These are phyloP conservation scores for Zoanthus solanderi DNA, from an alignment of 92 coral and sea anemone species.

Conservation along the genomic window DNA sequence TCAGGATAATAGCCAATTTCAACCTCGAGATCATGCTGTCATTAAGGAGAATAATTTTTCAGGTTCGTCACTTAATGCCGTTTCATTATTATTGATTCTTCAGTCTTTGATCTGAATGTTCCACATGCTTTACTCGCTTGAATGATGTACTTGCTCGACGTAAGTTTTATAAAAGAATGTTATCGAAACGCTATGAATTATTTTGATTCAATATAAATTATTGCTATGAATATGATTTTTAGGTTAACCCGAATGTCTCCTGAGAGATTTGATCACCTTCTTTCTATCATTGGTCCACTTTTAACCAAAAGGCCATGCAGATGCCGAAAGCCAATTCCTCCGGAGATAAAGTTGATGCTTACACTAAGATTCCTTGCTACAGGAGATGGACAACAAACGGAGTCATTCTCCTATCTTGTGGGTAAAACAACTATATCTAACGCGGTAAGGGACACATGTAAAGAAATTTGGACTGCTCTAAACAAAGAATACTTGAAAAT, in stretches of 20 bases:
- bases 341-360: slow-evolving; percentile 15
- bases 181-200: neutral
- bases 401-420: slow-evolving; percentile 35
- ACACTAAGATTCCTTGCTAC: slow-evolving; percentile 43
- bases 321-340: slow-evolving; percentile 18
- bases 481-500: slow-evolving; percentile 20
- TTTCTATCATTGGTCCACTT: slow-evolving; percentile 46
- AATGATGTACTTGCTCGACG: neutral
- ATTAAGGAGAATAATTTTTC: slow-evolving; percentile 12
- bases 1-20: neutral
- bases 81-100: neutral
- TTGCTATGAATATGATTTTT: neutral
- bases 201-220: neutral
- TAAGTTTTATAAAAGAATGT: neutral
- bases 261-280: slow-evolving; percentile 49
- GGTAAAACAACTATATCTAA: slow-evolving; percentile 41
- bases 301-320: slow-evolving; percentile 17
- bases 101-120: neutral
- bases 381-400: slow-evolving; percentile 34
- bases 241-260: slow-evolving; percentile 42
- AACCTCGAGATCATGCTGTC: neutral
- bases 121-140: neutral
- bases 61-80: neutral
- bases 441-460: slow-evolving; percentile 36
- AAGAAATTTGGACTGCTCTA: slow-evolving; percentile 45